Percentiles rank a stretch among this genome's conserved stretches.
phyloP scores from a whole-genome alignment of 2,888 invertebrate genomes.

The Rotaria socialis region DNA sequence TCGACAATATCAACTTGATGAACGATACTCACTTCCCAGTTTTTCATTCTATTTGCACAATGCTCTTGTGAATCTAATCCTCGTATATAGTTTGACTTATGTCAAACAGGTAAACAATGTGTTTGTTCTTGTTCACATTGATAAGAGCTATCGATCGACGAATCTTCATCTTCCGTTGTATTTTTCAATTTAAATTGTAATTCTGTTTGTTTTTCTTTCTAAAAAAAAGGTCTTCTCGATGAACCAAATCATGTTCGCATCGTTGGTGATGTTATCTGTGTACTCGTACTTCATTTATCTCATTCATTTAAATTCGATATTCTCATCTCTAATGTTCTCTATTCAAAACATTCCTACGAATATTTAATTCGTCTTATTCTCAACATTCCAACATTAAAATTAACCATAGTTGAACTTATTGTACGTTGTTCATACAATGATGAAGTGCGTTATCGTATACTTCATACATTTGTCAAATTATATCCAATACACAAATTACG shows the following conservation, averaged over 20 bases:
- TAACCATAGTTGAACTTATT: conserved; percentile 3
- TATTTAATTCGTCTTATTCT: conserved; percentile 23
- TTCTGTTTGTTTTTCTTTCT: too few species aligned
- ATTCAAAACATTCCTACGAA: not conserved
- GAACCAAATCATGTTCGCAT: not conserved
- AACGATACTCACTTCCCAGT: too few species aligned
- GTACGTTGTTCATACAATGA: not conserved
- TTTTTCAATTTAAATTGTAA: too few species aligned
- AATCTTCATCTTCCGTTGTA: too few species aligned
- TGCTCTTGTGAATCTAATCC: too few species aligned
- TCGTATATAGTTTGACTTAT: too few species aligned
- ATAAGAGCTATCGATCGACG: too few species aligned
- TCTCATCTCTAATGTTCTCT: not conserved
- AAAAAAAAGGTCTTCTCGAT: not conserved
- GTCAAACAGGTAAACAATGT: too few species aligned
- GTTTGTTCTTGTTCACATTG: too few species aligned
- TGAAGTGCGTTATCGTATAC: not conserved
- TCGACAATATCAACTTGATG: too few species aligned
- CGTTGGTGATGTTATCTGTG: not conserved
- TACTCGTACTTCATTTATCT: not conserved
- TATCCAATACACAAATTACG: conserved; percentile 13
- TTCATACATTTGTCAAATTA: conserved; percentile 13
- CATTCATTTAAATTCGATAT: conserved; percentile 21
- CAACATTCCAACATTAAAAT: conserved; percentile 6
- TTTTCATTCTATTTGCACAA: too few species aligned